Evolutionary conservation across 1,140 invertebrate genomes (phyloP).

Genomic region (Nephotettix cincticeps): DNA sequence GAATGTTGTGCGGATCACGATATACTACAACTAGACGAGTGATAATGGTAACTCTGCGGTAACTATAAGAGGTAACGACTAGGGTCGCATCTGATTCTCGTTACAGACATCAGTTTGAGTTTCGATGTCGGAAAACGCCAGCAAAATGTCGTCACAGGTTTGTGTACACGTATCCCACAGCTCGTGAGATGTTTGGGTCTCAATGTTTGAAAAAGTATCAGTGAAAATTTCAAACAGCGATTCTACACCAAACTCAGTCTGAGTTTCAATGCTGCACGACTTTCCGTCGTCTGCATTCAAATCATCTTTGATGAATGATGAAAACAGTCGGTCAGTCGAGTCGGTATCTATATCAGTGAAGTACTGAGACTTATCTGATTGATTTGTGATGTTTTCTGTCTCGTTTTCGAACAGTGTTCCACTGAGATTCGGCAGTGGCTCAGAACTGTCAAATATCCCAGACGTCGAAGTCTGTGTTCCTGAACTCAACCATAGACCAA

Average conservation of each 20-base stretch:
- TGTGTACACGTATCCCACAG: constrained; percentile 15
- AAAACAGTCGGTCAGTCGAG: not conserved
- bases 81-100: not conserved
- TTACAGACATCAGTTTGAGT: not conserved
- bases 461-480: not conserved
- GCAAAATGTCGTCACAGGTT: constrained; percentile 8
- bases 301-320: not conserved
- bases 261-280: constrained; percentile 2
- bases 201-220: not conserved
- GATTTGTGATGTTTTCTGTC: not conserved
- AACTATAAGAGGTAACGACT: not conserved
- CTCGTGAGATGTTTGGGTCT: constrained; percentile 13
- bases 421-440: not conserved
- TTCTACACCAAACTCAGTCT: constrained; percentile 2
- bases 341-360: not conserved
- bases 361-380: not conserved
- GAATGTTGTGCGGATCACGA: constrained; percentile 2
- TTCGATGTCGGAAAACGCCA: constrained; percentile 13
- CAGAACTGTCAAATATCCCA: not conserved
- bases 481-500: constrained; percentile 1
- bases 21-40: not conserved
- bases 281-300: not conserved
- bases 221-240: not conserved
- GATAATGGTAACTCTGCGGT: constrained; percentile 2
- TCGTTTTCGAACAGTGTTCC: constrained; percentile 1